Percentiles rank a stretch among this genome's conserved stretches.
These are phyloP conservation scores for Heliconius charithonia DNA, from an alignment of 2,888 invertebrate species.

Conservation along the genomic window DNA sequence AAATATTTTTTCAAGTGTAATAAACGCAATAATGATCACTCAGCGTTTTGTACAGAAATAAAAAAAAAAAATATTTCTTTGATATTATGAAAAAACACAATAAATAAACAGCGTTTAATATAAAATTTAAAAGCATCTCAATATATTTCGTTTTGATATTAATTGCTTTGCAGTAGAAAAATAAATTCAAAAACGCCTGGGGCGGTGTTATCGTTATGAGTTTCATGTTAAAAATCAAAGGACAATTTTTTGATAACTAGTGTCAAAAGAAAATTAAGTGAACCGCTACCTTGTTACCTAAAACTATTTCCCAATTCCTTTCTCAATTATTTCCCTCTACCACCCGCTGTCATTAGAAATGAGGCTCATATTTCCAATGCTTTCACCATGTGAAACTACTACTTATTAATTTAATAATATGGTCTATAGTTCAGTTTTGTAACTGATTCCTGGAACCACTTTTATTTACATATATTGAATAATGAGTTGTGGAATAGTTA, in stretches of 20 bases:
- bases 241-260: neutral
- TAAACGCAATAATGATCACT: neutral
- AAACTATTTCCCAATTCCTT: too few species aligned
- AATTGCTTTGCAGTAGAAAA: neutral
- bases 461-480: too few species aligned
- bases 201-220: neutral
- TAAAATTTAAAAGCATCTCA: neutral
- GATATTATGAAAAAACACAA: neutral
- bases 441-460: too few species aligned
- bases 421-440: too few species aligned
- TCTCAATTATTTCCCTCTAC: neutral
- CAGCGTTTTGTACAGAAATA: neutral
- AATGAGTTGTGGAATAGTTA: too few species aligned
- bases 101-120: neutral
- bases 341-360: neutral
- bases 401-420: neutral
- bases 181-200: neutral
- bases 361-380: neutral
- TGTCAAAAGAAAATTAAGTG: neutral
- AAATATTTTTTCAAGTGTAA: neutral
- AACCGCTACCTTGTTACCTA: neutral
- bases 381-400: neutral
- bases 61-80: neutral
- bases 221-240: neutral
- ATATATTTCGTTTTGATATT: neutral